Conservation (phyloP, 2,113 vertebrate species). For the Apodemus sylvaticus region DNA sequence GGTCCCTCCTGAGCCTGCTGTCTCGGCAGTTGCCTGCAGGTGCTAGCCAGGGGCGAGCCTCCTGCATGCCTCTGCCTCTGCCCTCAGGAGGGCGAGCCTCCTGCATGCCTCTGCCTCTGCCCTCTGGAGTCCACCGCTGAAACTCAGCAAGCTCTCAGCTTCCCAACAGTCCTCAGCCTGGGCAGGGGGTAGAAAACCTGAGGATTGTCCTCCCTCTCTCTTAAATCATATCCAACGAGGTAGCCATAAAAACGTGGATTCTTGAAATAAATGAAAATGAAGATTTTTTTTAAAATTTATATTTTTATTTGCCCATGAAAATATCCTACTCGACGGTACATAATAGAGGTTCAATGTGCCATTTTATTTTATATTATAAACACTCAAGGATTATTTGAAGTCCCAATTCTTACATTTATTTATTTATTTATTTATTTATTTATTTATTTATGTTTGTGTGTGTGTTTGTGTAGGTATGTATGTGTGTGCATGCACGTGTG, state of each 20-base stretch:
- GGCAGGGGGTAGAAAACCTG: background rate
- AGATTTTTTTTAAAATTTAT: background rate
- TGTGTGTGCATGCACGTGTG: background rate
- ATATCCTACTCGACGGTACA: background rate
- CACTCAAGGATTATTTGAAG: background rate
- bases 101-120: too few relatives aligned
- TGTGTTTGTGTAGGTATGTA: background rate
- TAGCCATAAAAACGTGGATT: background rate
- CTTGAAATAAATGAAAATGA: background rate
- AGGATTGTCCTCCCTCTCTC: too few relatives aligned
- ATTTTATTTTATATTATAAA: background rate
- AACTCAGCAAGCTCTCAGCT: too few relatives aligned
- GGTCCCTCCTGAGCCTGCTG: too few relatives aligned
- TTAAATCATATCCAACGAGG: background rate
- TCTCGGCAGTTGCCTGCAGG: background rate
- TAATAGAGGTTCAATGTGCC: background rate
- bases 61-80: too few relatives aligned
- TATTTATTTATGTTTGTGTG: background rate
- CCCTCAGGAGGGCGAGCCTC: background rate
- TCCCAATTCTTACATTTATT: background rate
- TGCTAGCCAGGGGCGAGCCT: background rate
- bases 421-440: background rate
- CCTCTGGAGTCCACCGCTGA: fast-evolving
- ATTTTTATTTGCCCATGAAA: background rate
- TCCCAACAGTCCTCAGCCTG: background rate